Evolutionary conservation across 2,797 vertebrate species (phyloP).

Genomic region (Manis pentadactyla): DNA sequence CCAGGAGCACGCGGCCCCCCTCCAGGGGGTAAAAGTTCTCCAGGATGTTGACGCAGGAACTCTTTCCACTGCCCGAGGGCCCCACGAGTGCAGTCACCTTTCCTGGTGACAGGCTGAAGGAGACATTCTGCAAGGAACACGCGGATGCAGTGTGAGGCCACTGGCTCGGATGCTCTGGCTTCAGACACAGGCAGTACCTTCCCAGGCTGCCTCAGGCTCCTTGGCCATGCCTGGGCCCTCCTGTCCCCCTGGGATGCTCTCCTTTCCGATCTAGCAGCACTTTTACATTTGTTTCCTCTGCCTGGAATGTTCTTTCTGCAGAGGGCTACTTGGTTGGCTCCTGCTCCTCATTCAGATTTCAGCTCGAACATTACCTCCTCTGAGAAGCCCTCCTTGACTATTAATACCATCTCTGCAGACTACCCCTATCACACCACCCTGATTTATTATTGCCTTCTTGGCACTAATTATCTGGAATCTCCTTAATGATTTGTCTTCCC

Average conservation of each 20-base stretch:
- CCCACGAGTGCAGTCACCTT: conserved; percentile 96
- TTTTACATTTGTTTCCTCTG: neutral
- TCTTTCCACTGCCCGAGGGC: conserved; percentile 97
- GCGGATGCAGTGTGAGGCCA: rapidly evolving
- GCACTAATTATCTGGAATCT: neutral
- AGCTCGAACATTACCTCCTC: neutral
- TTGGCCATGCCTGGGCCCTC: neutral
- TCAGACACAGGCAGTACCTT: rapidly evolving
- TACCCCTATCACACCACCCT: neutral
- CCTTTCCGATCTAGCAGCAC: neutral
- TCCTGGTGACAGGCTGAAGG: conserved; percentile 93
- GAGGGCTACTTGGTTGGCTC: neutral
- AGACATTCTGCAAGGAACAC: conserved; percentile 89
- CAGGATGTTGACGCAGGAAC: conserved; percentile 95
- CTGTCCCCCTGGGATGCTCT: neutral
- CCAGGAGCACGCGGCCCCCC: conserved; percentile 94
- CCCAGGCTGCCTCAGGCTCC: rapidly evolving
- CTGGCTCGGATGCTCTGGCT: neutral
- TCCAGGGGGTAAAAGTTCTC: conserved; percentile 96
- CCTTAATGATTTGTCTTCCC: neutral
- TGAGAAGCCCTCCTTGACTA: neutral
- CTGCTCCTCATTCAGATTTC: neutral
- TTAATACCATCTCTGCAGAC: neutral
- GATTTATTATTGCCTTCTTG: neutral
- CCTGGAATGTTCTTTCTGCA: neutral